Evolutionary conservation across 2,888 invertebrate species (phyloP), one percentile per base, ranked within the genome.

Genomic region (Melinaea marsaeus): DNA sequence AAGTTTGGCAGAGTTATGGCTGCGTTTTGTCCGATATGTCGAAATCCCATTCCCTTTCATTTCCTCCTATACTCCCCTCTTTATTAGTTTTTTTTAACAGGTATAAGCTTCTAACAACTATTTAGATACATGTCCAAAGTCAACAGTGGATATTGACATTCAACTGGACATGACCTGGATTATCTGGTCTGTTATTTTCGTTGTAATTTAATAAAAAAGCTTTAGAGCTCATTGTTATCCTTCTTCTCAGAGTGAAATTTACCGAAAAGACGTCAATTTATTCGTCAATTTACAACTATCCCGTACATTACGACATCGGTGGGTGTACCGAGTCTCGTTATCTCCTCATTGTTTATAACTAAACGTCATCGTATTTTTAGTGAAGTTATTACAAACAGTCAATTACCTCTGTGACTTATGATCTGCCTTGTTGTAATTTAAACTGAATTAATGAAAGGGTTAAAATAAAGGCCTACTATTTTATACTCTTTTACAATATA

Each of bases 321-420:
- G 81, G 78, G 85, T 84, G 85, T 84, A 81, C 81, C 83, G 74
- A 75, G 81, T 75, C 86, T 88, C 85, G 88, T 88, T 88, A 88
- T 79, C 75, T 73, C 73, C 72, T 76, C 79, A 84, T 87, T 86
- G 86, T 87, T 86, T 86, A 81, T 79, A 77, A 78, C 60, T 55
- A 33, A 64, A 59, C 48, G 66, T 66, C 57, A 57, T 64, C 64
- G 57, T 62, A 61, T 45, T 48, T 65, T 47, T 54, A 48, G 13
- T 48, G 34, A 56, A 61, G 55, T 47, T 55, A 61, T 57, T 51
- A 51, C 51, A 51, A 42, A 32, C 51, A 51, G 22, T 22, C 51
- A 51, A 51, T 51, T 51, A 51, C 48, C 48, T 32, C 51, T 51
- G 51, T 51, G 51, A 51, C 51, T 51, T 51, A 51, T 51, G 22